Percentiles rank a stretch among this genome's conserved stretches.
These are phyloP conservation scores for Ceratina japonica DNA, from an alignment of 1,140 invertebrate genomes.

Conservation along the genomic window DNA sequence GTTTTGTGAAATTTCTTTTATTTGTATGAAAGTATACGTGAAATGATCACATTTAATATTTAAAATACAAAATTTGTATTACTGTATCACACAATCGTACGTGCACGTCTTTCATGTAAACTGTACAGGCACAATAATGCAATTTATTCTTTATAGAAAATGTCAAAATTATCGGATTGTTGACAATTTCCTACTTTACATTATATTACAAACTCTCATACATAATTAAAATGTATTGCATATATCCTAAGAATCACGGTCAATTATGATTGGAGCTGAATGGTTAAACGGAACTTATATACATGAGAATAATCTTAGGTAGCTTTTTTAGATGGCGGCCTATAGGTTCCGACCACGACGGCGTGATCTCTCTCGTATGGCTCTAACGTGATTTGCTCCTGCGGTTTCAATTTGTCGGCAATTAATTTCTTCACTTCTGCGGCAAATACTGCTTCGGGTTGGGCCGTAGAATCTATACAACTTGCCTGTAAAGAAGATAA, in stretches of 20 bases:
- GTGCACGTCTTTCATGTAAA: slow-evolving; percentile 8
- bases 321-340: slow-evolving; percentile 84
- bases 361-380: slow-evolving; percentile 99
- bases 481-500: slow-evolving; percentile 88
- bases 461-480: slow-evolving; percentile 99
- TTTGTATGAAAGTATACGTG: slow-evolving; percentile 49
- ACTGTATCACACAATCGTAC: slow-evolving; percentile 32
- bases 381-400: slow-evolving; percentile 98
- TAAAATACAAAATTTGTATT: slow-evolving; percentile 42
- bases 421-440: slow-evolving; percentile 98
- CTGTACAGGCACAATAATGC: slow-evolving; percentile 30
- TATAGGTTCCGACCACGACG: slow-evolving; percentile 96
- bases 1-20: slow-evolving; percentile 20
- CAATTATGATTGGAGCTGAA: slow-evolving; percentile 27
- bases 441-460: slow-evolving; percentile 98
- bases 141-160: slow-evolving; percentile 27
- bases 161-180: not conserved
- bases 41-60: slow-evolving; percentile 33
- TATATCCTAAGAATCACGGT: slow-evolving; percentile 21
- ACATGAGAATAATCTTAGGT: slow-evolving; percentile 52
- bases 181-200: slow-evolving; percentile 37
- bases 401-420: slow-evolving; percentile 97
- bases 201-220: slow-evolving; percentile 49
- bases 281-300: slow-evolving; percentile 32
- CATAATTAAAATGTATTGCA: slow-evolving; percentile 7